Evolutionary conservation across 1,140 invertebrate genomes (phyloP), one percentile per base, ranked within the genome.

Genomic region (Theocolax elegans): DNA sequence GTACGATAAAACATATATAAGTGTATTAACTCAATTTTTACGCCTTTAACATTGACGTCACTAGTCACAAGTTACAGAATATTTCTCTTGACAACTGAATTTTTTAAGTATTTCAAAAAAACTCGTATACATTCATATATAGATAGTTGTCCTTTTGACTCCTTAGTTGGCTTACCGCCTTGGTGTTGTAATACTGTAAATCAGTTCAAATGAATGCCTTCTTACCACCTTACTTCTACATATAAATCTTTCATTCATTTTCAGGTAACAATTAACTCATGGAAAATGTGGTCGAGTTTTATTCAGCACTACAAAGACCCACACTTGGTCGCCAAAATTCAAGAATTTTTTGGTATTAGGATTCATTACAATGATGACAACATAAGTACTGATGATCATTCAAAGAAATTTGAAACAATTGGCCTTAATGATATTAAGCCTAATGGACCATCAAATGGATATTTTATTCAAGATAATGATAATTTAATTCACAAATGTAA

Each of bases 291-390:
- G 74, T 70, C 67, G n/a, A 74, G 81, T 70, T 74, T 73, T 6
- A 86, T 92, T 71, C 83, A 90, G 72, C 88, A 89, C 77, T 87
- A 93, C 54, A 91, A 90, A 76, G 89, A 91, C 79, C 89, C 92
- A 1, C 76, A 88, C 65, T 80, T 92, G 59, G 92, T 94, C 10
- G 88, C 90, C 25, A 87, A 88, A 77, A 89, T 93, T 74, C 92
- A 94, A 81, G 84, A 89, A 67, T 92, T 88, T 81, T 93, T 93
- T 80, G 92, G 92, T 48, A 83, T 93, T 12, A 67, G 86, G 77
- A 80, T 88, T 84, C 72, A 86, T 80, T 78, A 64, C 23, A 38
- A 75, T 15, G 67, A 64, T 15, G 17, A 49, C 19, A n/a, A 48
- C 15, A 15, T 29, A 25, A 9, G 1, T 9, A 60, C 12, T 9